Conservation (phyloP, 2,113 vertebrate species). For the Dendropsophus ebraccatus region DNA sequence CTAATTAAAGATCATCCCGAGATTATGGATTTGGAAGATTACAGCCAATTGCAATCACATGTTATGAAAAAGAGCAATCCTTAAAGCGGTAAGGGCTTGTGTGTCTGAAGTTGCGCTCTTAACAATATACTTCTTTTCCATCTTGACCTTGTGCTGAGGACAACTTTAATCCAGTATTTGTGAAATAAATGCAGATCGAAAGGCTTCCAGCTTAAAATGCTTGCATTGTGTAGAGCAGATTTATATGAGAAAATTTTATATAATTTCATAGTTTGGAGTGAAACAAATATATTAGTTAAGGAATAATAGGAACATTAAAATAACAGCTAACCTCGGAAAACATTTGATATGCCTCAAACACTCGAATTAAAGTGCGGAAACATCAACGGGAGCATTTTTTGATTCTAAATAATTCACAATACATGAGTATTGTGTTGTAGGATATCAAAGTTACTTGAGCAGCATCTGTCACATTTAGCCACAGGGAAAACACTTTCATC, state of each 20-base stretch:
- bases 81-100: slow-evolving; percentile 6
- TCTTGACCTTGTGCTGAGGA: slow-evolving; percentile 30
- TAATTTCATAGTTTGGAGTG: not conserved
- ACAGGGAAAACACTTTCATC: slow-evolving; percentile 51
- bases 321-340: not conserved
- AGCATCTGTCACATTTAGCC: slow-evolving; percentile 50
- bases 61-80: slow-evolving; percentile 36
- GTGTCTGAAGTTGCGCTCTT: not conserved
- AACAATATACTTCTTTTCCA: not conserved
- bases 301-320: slow-evolving; percentile 5
- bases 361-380: slow-evolving; percentile 1
- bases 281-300: not conserved
- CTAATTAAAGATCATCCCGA: slow-evolving; percentile 50
- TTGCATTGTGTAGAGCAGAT: not conserved
- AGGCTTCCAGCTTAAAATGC: not conserved
- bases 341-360: not conserved
- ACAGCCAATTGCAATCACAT: slow-evolving; percentile 45
- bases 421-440: slow-evolving; percentile 46
- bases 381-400: slow-evolving; percentile 33
- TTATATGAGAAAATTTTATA: not conserved
- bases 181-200: not conserved
- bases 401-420: slow-evolving; percentile 48
- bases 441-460: slow-evolving; percentile 49
- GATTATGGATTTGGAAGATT: slow-evolving; percentile 48
- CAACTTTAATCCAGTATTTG: slow-evolving; percentile 26